Conservation (phyloP, 2,888 invertebrate genomes). For the Orthonychiurus folsomi region DNA sequence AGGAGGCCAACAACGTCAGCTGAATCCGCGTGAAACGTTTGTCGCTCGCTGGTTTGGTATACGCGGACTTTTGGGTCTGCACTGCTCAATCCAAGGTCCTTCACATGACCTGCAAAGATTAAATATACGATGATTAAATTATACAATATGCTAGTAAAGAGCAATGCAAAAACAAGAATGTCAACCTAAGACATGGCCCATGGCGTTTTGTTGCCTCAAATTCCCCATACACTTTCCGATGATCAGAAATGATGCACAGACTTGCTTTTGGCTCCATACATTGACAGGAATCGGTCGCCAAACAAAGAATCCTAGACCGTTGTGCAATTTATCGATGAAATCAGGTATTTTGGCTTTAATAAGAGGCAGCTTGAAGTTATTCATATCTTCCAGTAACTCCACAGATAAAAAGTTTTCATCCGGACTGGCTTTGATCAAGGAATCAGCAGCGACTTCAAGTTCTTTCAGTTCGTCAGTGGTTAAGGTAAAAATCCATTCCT, state of each 20-base stretch:
- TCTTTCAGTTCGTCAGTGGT: conserved; percentile 6
- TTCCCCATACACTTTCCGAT: conserved; percentile 13
- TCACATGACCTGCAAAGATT: conserved; percentile 16
- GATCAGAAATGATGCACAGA: conserved; percentile 12
- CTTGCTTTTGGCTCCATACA: neutral
- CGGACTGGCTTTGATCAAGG: neutral
- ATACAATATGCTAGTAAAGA: no score
- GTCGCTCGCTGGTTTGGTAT: conserved; percentile 15
- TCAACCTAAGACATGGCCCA: conserved; percentile 16
- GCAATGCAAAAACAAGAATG: no score
- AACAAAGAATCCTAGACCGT: conserved; percentile 13
- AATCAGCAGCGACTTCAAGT: conserved; percentile 12
- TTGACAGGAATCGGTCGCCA: conserved; percentile 15
- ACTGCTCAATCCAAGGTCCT: conserved; percentile 10
- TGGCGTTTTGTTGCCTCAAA: conserved; percentile 14
- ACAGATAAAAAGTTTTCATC: no score
- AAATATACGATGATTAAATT: neutral
- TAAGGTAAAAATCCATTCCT: neutral
- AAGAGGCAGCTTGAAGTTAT: conserved; percentile 8
- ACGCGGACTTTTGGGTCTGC: conserved; percentile 16
- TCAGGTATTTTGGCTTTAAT: neutral
- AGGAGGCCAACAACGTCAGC: conserved; percentile 14
- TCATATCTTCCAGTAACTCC: no score
- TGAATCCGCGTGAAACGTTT: conserved; percentile 16
- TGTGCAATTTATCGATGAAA: conserved; percentile 1